Evolutionary conservation across 2,888 invertebrate species (phyloP), one percentile per base, ranked within the genome.

Genomic region (Polymixis lichenea): DNA sequence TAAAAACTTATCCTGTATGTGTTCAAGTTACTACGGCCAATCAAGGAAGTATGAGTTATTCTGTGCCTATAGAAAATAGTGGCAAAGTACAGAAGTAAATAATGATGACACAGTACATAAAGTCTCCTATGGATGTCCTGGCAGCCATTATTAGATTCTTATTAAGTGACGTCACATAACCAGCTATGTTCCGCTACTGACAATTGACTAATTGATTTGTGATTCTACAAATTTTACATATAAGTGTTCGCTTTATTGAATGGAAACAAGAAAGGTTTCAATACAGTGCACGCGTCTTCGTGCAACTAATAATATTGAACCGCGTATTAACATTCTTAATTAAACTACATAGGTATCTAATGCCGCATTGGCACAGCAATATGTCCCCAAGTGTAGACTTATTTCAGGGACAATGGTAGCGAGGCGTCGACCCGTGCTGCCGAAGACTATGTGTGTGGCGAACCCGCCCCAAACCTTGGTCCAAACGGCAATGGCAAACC

Each of bases 321-420:
- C 61, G 17, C 56, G 68, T 58, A 70, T 66, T 72, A 82, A 66
- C 49, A 72, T 72, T 51, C 2, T 28, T 56, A 46, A 53, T 28
- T 6, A 22, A 75, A 60, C 17, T 58, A 46, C 15, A 7, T 28
- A 51, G 22, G 55, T 69, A 72, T 53, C 51, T 80, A 77, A 83
- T 60, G 79, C 73, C 75, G 43, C 17, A 75, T 19, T 55, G 76
- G 79, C 79, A 65, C 78, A 72, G 74, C 66, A 76, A 74, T 77
- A 75, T 87, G 88, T 89, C 87, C 90, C 90, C 86, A 90, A 89
- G 75, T 87, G 78, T 80, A 89, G 84, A 87, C 80, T 90, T 86
- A 89, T 95, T 96, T 87, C 95, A 97, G 97, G 89, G 97, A 97
- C 93, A 96, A 96, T 93, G 96, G 95, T 91, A 97, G 96, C 91